Evolutionary conservation across 1,140 invertebrate species (phyloP), one percentile per base, ranked within the genome.

Genomic region (Goniozus legneri): DNA sequence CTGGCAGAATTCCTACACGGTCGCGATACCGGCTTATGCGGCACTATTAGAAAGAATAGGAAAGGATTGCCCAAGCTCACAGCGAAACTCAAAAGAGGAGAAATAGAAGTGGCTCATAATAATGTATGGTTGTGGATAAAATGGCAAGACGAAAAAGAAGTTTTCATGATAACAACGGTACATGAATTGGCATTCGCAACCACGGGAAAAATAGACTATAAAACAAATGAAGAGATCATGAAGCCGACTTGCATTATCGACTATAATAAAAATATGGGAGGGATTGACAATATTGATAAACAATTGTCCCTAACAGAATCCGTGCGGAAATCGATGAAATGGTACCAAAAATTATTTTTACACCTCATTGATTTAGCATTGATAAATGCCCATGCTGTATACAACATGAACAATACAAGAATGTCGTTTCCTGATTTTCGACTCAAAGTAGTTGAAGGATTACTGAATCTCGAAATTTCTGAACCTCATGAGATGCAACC

Each of bases 11-110:
- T 52, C 10, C 54, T 72, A n/a, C 42, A 56, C 31, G n/a, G 40
- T 3, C 56, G 59, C 37, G 42, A 54, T 27, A 74, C 67, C 8
- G 57, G 59, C 52, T 53, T 45, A 13, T 64, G 62, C 51, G 67
- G 61, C 10, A 71, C 67, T 12, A 63, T 68, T 32, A 54, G 7
- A 31, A 48, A 21, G 22, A 41, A 16, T 14, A 32, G 39, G 8
- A 14, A 39, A 39, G 44, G 44, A 47, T 33, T 39, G 44, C 30
- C 44, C 16, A 47, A 47, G 36, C 32, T 47, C 13, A 33, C 38
- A 16, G 12, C 32, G 10, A 20, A 14, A 44, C n/a, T 36, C 36
- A 16, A 27, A 44, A 42, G 54, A 47, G 54, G 30, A 54, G 64
- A 54, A 45, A 34, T 8, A 41, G 49, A 20, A 50, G 46, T 36